Evolutionary conservation across 1,140 invertebrate genomes (phyloP).

Genomic region (Bombus polaris): DNA sequence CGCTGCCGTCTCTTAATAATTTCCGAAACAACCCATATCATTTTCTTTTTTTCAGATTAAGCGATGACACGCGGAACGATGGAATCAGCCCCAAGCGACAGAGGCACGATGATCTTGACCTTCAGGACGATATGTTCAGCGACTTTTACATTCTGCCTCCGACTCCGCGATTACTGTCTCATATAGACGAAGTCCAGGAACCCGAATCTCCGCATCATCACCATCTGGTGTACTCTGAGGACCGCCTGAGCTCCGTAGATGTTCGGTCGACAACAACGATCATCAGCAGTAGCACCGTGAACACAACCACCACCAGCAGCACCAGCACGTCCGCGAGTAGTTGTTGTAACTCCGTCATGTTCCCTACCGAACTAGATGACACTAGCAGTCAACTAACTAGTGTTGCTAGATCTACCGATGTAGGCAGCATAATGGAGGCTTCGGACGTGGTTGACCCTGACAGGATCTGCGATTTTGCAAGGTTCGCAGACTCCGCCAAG

Average conservation of each 20-base stretch:
- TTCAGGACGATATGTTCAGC: slow-evolving; percentile 81
- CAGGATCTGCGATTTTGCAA: slow-evolving; percentile 77
- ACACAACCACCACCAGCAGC: slow-evolving; percentile 15
- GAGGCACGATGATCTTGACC: slow-evolving; percentile 78
- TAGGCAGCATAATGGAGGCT: slow-evolving; percentile 73
- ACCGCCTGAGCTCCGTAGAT: slow-evolving; percentile 64
- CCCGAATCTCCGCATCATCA: slow-evolving; percentile 72
- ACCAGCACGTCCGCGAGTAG: slow-evolving; percentile 21
- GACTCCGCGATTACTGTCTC: slow-evolving; percentile 86
- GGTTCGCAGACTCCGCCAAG: slow-evolving; percentile 74
- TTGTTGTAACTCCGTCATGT: slow-evolving; percentile 63
- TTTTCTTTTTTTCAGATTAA: slow-evolving; percentile 64
- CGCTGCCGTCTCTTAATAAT: neutral
- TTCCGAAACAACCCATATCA: neutral
- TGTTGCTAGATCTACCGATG: slow-evolving; percentile 62
- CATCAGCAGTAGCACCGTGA: slow-evolving; percentile 23
- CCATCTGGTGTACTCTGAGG: slow-evolving; percentile 63
- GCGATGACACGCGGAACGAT: slow-evolving; percentile 77
- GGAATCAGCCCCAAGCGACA: slow-evolving; percentile 73
- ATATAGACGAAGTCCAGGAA: slow-evolving; percentile 84
- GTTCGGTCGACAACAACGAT: slow-evolving; percentile 54
- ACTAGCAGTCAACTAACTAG: slow-evolving; percentile 40
- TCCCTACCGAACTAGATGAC: slow-evolving; percentile 68
- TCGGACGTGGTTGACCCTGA: slow-evolving; percentile 76
- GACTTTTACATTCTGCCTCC: slow-evolving; percentile 88